Conservation (phyloP, 2,797 vertebrate genomes). For the Carcharodon carcharias region DNA sequence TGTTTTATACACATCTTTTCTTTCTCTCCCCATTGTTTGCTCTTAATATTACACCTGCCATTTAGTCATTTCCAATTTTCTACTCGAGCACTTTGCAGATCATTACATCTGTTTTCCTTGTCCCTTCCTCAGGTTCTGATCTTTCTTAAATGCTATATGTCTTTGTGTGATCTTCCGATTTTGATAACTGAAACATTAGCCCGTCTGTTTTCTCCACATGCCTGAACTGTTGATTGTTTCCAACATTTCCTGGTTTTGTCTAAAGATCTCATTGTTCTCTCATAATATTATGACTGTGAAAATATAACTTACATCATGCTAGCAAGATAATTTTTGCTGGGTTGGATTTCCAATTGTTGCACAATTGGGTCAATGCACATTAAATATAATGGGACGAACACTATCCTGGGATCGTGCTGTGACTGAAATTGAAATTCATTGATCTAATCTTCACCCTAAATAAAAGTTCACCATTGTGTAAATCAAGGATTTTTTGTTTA, state of each 20-base stretch:
- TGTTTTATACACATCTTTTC: not conserved
- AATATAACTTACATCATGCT: not conserved
- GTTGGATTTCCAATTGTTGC: not conserved
- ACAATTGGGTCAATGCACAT: not conserved
- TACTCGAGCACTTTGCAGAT: not conserved
- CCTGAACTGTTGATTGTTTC: not conserved
- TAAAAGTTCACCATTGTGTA: not conserved
- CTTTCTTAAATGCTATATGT: not conserved
- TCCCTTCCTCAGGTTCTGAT: not conserved
- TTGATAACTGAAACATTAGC: not conserved
- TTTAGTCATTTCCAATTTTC: not conserved
- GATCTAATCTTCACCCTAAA: not conserved
- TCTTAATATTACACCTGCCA: not conserved
- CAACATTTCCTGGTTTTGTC: not conserved
- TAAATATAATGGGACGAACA: not conserved
- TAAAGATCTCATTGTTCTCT: not conserved
- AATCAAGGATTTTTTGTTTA: not conserved
- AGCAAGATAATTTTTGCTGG: not conserved
- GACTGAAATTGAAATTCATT: not conserved
- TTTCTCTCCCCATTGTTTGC: not conserved
- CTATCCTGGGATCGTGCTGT: not conserved
- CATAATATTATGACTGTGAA: not conserved
- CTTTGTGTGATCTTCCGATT: not conserved
- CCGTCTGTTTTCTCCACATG: not conserved
- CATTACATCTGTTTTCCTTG: not conserved